These are phyloP conservation scores for Rhyacichthys aspro DNA, from an alignment of 2,797 vertebrate genomes.

Conservation along the genomic window DNA sequence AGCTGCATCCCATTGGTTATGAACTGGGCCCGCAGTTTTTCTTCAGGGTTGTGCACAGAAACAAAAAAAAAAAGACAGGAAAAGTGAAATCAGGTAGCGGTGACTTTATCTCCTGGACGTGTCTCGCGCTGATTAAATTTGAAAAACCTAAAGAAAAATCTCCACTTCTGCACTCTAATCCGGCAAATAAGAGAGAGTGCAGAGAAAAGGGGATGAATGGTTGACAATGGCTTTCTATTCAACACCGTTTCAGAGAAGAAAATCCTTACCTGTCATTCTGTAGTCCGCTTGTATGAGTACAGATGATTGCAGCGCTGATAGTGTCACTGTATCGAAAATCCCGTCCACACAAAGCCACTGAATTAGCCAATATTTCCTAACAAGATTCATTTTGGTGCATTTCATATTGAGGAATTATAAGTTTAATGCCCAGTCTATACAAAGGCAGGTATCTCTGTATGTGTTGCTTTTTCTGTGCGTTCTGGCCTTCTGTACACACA, in stretches of 20 bases:
- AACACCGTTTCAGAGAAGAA: constrained; percentile 48
- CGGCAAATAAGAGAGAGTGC: constrained; percentile 51
- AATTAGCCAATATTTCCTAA: constrained; percentile 37
- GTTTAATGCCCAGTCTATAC: constrained; percentile 7
- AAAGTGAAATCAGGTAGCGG: constrained; percentile 23
- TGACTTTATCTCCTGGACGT: constrained; percentile 29
- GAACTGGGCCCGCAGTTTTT: constrained; percentile 11
- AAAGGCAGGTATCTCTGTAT: neutral
- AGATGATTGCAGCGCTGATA: constrained; percentile 42
- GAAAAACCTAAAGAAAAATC: constrained; percentile 60
- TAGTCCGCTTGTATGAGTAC: constrained; percentile 32
- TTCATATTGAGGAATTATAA: neutral
- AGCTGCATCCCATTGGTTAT: constrained; percentile 3
- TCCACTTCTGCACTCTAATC: constrained; percentile 65
- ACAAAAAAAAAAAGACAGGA: constrained; percentile 4
- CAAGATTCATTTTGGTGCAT: constrained; percentile 21
- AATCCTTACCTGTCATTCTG: constrained; percentile 63
- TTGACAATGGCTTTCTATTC: constrained; percentile 66
- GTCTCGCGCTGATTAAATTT: constrained; percentile 58
- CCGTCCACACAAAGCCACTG: constrained; percentile 22
- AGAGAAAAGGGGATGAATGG: constrained; percentile 49
- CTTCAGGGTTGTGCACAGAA: neutral
- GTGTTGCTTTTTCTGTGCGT: neutral
- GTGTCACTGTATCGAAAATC: constrained; percentile 38
- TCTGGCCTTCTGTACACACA: constrained; percentile 8